phyloP scores from a whole-genome alignment of 2,888 invertebrate genomes.

The Mycalesis mineus region DNA sequence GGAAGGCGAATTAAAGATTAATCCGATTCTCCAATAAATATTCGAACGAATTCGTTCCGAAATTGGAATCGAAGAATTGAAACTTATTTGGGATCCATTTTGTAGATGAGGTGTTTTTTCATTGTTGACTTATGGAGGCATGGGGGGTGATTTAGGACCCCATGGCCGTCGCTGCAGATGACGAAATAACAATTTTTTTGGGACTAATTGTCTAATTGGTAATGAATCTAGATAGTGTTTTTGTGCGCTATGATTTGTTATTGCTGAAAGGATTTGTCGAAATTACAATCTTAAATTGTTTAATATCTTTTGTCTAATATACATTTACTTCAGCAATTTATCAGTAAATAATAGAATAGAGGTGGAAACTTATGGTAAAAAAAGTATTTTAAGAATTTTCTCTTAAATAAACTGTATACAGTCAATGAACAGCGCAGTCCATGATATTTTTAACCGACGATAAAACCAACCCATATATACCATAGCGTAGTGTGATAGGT shows the following conservation, averaged over 20 bases:
- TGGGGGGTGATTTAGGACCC: constrained; percentile 22
- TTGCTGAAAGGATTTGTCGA: neutral
- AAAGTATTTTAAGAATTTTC: too few relatives aligned
- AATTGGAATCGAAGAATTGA: constrained; percentile 48
- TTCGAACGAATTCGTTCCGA: constrained; percentile 66
- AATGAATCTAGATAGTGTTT: constrained; percentile 6
- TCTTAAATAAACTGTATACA: too few relatives aligned
- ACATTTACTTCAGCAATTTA: too few relatives aligned
- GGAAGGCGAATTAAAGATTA: constrained; percentile 71
- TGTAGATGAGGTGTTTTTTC: constrained; percentile 72
- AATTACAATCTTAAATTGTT: neutral
- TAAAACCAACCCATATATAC: too few relatives aligned
- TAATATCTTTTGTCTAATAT: neutral
- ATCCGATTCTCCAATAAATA: constrained; percentile 75
- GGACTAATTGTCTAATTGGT: constrained; percentile 22
- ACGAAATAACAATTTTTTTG: constrained; percentile 8
- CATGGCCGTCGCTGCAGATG: constrained; percentile 2
- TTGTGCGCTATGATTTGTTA: neutral
- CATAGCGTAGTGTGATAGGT: too few relatives aligned
- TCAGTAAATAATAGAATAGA: too few relatives aligned
- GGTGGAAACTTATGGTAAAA: too few relatives aligned
- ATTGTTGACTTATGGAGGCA: constrained; percentile 47
- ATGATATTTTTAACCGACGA: too few relatives aligned
- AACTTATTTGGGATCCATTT: constrained; percentile 71
- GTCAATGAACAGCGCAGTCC: too few relatives aligned